Percentiles rank a stretch among this genome's conserved stretches.
These are phyloP conservation scores for Pogonus chalceus DNA, from an alignment of 1,140 invertebrate genomes.

Conservation along the genomic window DNA sequence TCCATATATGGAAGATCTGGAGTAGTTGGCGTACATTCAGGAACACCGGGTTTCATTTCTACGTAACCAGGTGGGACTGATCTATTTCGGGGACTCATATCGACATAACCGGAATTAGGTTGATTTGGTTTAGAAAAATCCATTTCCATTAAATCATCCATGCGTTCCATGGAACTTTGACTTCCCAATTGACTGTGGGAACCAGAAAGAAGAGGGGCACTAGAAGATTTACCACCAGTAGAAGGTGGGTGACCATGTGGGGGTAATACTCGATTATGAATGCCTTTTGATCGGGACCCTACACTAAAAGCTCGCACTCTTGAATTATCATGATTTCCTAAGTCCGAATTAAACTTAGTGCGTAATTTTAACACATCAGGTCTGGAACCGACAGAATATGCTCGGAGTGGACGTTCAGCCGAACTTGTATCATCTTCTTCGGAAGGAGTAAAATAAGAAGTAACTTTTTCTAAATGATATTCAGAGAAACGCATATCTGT, in stretches of 20 bases:
- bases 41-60: slow-evolving; percentile 25
- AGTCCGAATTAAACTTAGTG: slow-evolving; percentile 28
- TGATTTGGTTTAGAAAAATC: slow-evolving; percentile 49
- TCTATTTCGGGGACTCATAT: slow-evolving; percentile 41
- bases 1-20: slow-evolving; percentile 9
- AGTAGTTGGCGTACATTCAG: slow-evolving; percentile 13
- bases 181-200: slow-evolving; percentile 39
- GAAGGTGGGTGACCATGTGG: slow-evolving; percentile 25
- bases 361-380: slow-evolving; percentile 35
- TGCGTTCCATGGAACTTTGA: slow-evolving; percentile 52
- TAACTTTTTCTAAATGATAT: slow-evolving; percentile 56
- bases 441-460: slow-evolving; percentile 47
- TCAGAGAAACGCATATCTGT: slow-evolving; percentile 49
- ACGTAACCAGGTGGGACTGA: slow-evolving; percentile 25
- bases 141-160: slow-evolving; percentile 71
- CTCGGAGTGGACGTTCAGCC: slow-evolving; percentile 53
- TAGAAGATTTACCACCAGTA: slow-evolving; percentile 42
- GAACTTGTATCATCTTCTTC: slow-evolving; percentile 42
- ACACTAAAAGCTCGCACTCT: slow-evolving; percentile 60
- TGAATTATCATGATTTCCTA: slow-evolving; percentile 21
- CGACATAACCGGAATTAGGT: slow-evolving; percentile 41
- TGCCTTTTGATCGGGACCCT: slow-evolving; percentile 47
- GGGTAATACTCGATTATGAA: slow-evolving; percentile 27
- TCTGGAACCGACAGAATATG: slow-evolving; percentile 79
- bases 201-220: slow-evolving; percentile 44